phyloP scores from a whole-genome alignment of 2,113 vertebrate genomes.

The Leucoraja erinaceus region DNA sequence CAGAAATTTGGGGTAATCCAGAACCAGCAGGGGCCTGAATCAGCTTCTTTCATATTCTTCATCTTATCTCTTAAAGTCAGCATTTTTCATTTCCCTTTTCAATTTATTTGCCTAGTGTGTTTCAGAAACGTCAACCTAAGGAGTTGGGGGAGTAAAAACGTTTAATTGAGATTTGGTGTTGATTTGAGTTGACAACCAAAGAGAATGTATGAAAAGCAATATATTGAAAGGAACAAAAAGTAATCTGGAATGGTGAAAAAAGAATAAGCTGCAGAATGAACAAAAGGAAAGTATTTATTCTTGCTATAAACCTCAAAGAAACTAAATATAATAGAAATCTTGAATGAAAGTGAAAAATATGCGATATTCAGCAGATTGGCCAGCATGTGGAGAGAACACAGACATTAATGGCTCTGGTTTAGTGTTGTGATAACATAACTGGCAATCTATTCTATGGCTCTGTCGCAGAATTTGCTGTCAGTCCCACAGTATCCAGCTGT shows the following conservation, averaged over 20 bases:
- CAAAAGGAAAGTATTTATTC: neutral
- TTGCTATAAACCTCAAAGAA: neutral
- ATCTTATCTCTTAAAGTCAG: neutral
- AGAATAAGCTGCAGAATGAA: neutral
- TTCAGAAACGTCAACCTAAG: neutral
- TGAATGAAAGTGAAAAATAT: neutral
- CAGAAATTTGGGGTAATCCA: neutral
- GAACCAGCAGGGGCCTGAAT: neutral
- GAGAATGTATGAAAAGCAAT: neutral
- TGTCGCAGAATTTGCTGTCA: too few species aligned
- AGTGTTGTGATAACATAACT: too few species aligned
- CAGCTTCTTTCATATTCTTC: neutral
- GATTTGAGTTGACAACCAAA: neutral
- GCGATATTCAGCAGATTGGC: neutral
- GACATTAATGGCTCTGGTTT: too few species aligned
- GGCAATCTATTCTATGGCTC: too few species aligned
- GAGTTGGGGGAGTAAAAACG: neutral
- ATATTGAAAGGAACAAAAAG: neutral
- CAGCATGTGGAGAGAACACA: neutral
- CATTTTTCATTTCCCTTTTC: neutral
- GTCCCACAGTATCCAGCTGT: too few species aligned
- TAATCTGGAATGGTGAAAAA: neutral
- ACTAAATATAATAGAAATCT: neutral
- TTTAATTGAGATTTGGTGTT: neutral
- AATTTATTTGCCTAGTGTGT: neutral